Conservation (phyloP, 2,113 vertebrate species). For the Scalopus aquaticus region DNA sequence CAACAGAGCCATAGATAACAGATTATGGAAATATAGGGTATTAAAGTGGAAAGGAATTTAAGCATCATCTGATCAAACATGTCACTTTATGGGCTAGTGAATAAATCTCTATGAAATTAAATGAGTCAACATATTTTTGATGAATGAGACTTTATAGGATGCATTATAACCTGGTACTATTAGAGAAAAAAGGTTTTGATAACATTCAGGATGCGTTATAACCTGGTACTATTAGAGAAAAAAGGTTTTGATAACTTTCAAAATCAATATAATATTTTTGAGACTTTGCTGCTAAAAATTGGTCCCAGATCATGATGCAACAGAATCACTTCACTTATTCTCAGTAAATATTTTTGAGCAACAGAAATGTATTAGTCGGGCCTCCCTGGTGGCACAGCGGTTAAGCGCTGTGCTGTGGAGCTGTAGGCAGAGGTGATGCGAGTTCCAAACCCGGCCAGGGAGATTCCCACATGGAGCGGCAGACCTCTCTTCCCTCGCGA, state of each 20-base stretch:
- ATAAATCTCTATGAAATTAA: background rate
- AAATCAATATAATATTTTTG: too few species aligned
- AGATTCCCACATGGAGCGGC: too few species aligned
- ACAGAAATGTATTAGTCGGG: background rate
- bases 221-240: background rate
- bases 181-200: background rate
- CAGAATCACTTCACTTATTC: background rate
- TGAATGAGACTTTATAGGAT: background rate
- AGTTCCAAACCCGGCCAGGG: too few species aligned
- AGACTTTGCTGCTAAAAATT: background rate
- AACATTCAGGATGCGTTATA: background rate
- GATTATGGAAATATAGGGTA: background rate
- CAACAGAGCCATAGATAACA: background rate
- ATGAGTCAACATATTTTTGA: background rate
- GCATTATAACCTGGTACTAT: background rate
- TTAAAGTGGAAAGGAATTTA: background rate
- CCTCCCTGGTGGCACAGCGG: too few species aligned
- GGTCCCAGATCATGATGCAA: background rate
- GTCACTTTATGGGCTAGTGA: constrained; percentile 1
- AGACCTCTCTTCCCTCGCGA: too few species aligned
- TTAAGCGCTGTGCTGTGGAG: too few species aligned
- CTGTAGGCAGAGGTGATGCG: too few species aligned
- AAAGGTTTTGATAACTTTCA: background rate
- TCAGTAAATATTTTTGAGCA: background rate
- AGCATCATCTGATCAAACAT: background rate